Evolutionary conservation across 1,140 invertebrate genomes (phyloP).

Genomic region (Pogonognathellus flavescens): DNA sequence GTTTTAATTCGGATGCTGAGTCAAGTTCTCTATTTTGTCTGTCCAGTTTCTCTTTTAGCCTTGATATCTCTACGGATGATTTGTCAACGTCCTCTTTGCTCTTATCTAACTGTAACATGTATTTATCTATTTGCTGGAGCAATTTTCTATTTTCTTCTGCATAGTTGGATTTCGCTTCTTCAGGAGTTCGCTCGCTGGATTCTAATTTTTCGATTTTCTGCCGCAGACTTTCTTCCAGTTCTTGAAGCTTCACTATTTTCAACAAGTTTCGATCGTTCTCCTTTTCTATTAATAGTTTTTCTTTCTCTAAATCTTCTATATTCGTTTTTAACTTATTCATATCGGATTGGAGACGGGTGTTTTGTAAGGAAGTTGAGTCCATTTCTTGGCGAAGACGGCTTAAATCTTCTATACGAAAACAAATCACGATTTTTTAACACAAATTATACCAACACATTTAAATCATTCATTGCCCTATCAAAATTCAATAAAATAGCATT

Average conservation of each 20-base stretch:
- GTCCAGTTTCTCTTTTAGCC: constrained; percentile 84
- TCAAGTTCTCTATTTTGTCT: constrained; percentile 71
- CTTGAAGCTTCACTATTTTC: constrained; percentile 47
- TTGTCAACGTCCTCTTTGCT: constrained; percentile 85
- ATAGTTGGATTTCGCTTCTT: constrained; percentile 52
- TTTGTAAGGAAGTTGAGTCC: constrained; percentile 25
- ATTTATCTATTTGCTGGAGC: constrained; percentile 47
- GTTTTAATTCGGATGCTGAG: constrained; percentile 37
- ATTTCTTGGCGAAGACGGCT: constrained; percentile 48
- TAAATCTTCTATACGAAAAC: constrained; percentile 24
- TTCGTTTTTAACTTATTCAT: constrained; percentile 33
- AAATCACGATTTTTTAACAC: neutral
- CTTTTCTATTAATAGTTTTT: constrained; percentile 40
- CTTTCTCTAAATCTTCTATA: constrained; percentile 51
- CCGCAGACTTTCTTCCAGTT: neutral
- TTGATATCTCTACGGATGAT: constrained; percentile 82
- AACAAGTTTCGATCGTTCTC: constrained; percentile 45
- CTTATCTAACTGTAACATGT: constrained; percentile 66
- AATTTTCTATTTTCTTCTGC: constrained; percentile 47
- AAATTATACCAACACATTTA: neutral
- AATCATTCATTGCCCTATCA: neutral
- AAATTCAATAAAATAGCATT: too few species aligned
- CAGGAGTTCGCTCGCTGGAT: constrained; percentile 8
- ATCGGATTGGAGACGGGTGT: constrained; percentile 44
- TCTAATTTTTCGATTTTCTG: constrained; percentile 40